Evolutionary conservation across 2,797 vertebrate species (phyloP).

Genomic region (Esox masquinongy): DNA sequence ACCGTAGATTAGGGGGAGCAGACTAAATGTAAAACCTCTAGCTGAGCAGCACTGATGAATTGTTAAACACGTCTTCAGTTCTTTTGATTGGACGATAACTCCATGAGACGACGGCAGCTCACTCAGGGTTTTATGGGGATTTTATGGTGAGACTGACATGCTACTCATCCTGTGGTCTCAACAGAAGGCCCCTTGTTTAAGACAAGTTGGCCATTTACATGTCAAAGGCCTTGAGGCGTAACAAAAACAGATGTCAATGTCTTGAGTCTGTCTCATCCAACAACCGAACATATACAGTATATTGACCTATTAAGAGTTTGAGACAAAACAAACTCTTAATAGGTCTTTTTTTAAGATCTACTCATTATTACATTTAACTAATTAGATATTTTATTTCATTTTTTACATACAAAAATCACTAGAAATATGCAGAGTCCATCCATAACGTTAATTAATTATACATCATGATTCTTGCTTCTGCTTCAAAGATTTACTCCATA

Average conservation of each 20-base stretch:
- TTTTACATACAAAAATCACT: not conserved
- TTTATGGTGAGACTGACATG: conserved; percentile 56
- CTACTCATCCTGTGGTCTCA: conserved; percentile 1
- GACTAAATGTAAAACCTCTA: not conserved
- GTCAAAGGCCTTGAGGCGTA: not conserved
- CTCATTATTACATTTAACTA: not conserved
- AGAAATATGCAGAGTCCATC: not conserved
- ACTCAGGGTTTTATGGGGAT: conserved; percentile 53
- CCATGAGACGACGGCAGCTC: conserved; percentile 35
- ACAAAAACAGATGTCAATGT: not conserved
- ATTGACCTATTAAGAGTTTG: not conserved
- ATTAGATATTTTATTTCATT: not conserved
- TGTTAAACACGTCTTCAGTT: conserved; percentile 46
- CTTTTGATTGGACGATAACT: conserved; percentile 40
- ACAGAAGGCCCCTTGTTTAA: conserved; percentile 12
- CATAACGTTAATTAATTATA: not conserved
- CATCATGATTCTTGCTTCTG: too few relatives aligned
- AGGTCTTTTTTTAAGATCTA: not conserved
- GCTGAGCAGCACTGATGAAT: conserved; percentile 43
- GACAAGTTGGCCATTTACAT: conserved; percentile 4
- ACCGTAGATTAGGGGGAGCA: not conserved
- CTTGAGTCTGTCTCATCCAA: not conserved
- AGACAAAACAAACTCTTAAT: not conserved
- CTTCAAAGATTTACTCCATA: too few relatives aligned
- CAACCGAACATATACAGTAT: not conserved